Percentiles rank a stretch among this genome's conserved stretches.
These are phyloP conservation scores for Chiloscyllium punctatum DNA, from an alignment of 2,797 vertebrate species.

Conservation along the genomic window DNA sequence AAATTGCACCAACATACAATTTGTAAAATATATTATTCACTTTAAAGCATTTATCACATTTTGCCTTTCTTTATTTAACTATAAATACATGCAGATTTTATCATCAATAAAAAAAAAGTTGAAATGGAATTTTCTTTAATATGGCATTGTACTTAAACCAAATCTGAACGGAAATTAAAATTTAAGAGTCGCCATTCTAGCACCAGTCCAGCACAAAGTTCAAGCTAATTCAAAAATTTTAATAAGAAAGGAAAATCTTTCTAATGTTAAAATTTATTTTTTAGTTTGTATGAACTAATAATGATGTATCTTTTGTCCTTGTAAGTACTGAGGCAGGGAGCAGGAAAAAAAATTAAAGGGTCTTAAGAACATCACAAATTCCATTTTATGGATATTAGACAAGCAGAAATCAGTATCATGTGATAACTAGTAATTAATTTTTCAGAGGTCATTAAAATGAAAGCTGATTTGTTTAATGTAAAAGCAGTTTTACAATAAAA, in stretches of 20 bases:
- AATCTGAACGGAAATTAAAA: background rate
- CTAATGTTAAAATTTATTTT: background rate
- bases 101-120: background rate
- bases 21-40: background rate
- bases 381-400: background rate
- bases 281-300: background rate
- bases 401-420: background rate
- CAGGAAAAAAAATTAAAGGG: background rate
- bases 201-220: background rate
- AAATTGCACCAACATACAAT: background rate
- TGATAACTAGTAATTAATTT: background rate
- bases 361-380: background rate
- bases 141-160: background rate
- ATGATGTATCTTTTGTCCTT: background rate
- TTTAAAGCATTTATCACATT: background rate
- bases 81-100: background rate
- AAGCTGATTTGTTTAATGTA: background rate
- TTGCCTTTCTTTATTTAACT: background rate
- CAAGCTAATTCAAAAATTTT: background rate
- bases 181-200: background rate
- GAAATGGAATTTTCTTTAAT: background rate
- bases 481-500: background rate
- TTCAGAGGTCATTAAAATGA: background rate
- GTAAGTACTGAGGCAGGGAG: background rate
- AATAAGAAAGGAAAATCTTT: background rate